Evolutionary conservation across 2,113 vertebrate species (phyloP), one percentile per base, ranked within the genome.

Genomic region (Syrmaticus mikado): DNA sequence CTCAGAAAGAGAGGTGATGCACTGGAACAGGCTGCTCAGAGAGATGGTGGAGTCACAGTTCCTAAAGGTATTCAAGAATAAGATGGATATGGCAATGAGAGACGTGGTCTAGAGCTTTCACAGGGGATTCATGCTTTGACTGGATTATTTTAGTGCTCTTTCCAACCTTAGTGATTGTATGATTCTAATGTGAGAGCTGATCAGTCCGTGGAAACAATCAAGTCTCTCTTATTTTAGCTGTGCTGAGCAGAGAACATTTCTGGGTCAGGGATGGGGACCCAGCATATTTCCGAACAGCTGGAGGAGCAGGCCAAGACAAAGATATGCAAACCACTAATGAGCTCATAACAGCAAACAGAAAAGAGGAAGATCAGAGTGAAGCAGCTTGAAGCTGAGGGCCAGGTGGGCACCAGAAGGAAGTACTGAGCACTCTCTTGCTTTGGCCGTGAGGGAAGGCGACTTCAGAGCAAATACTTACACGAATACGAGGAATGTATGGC

Each of bases 391-490:
- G 70, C 1, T 2, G 76, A 77, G 38, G 46, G 60, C 82, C 87
- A 79, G 79, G 87, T 95, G 95, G 91, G 57, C 30, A 32, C 64
- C 95, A 95, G 89, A 95, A 96, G 78, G 75, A 45, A 85, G 28
- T 34, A 41, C 61, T 80, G 40, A 87, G 53, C 36, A 7, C 71
- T 67, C 48, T 2, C 6, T 20, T 38, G 13, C 53, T 95, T 89
- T 77, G 52, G 52, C 45, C 24, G 21, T 60, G 81, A 68, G 73
- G 24, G 36, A 45, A 78, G 52, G 65, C 45, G 71, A 62, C 66
- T 84, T 58, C 13, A 70, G 82, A 92, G 76, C 41, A 77, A 70
- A 73, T 20, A 8, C 21, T 40, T 64, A 27, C 34, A 36, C 16
- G 16, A 45, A 61, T 66, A 82, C 41, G 66, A 87, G 67, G 64